These are phyloP conservation scores for Heteronetta atricapilla DNA, from an alignment of 2,113 vertebrate genomes.

Conservation along the genomic window DNA sequence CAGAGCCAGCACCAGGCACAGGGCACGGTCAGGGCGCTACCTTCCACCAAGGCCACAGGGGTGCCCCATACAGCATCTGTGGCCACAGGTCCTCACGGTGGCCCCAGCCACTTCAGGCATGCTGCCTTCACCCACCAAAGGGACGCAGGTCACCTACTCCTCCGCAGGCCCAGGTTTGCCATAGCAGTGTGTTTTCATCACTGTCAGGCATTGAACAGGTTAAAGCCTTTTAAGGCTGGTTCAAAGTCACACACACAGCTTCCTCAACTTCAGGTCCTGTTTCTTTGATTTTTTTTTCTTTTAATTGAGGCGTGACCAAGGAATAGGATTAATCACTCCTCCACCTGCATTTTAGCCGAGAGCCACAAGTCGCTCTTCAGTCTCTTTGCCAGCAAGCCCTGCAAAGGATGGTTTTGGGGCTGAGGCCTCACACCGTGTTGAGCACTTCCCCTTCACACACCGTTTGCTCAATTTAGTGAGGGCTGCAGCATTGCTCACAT, in stretches of 20 bases:
- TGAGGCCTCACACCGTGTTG: background rate
- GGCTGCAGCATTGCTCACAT: background rate
- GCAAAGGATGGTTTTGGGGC: background rate
- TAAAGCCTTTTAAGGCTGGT: background rate
- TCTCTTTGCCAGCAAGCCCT: background rate
- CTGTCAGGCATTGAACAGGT: background rate
- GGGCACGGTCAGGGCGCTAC: background rate
- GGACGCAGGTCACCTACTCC: background rate
- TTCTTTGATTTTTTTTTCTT: background rate
- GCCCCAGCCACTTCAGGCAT: background rate
- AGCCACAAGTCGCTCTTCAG: background rate
- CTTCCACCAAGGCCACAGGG: accelerated
- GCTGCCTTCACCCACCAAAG: background rate
- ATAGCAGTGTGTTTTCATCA: background rate
- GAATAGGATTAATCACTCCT: background rate
- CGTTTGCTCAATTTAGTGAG: accelerated
- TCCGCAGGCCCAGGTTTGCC: accelerated
- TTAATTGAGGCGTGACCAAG: background rate
- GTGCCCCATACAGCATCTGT: background rate
- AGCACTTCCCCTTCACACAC: background rate
- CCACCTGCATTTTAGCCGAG: background rate
- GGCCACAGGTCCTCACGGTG: too few relatives aligned
- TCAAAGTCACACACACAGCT: background rate
- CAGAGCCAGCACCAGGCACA: background rate
- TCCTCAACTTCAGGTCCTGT: background rate